phyloP scores from a whole-genome alignment of 2,888 invertebrate genomes.

The Lepidocyrtinus sp. region DNA sequence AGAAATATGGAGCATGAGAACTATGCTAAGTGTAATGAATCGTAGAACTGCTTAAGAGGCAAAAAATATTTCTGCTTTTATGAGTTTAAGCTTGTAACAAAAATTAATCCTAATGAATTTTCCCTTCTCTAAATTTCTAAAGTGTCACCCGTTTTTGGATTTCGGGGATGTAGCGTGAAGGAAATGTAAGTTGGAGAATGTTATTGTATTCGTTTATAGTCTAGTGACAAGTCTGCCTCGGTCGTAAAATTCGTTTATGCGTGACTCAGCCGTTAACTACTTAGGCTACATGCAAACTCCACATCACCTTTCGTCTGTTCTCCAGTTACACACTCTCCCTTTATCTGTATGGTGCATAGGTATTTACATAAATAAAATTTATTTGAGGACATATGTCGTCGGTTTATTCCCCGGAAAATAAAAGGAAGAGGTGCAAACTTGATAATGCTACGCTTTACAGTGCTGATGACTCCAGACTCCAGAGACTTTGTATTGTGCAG shows the following conservation, averaged over 20 bases:
- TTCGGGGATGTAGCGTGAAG: not conserved
- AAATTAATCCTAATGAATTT: constrained; percentile 56
- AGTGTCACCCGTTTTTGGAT: constrained; percentile 8
- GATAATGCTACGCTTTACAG: too few species aligned
- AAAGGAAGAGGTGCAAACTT: constrained; percentile 29
- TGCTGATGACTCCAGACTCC: constrained; percentile 23
- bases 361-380: constrained; percentile 18
- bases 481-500: not conserved
- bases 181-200: not conserved
- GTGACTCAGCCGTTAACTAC: constrained; percentile 35
- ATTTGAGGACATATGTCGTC: constrained; percentile 15
- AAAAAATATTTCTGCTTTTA: not conserved
- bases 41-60: constrained; percentile 5
- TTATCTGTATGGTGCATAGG: not conserved
- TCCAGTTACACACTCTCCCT: constrained; percentile 1
- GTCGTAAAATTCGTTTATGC: constrained; percentile 56
- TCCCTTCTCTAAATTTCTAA: not conserved
- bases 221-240: constrained; percentile 50
- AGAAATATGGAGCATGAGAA: not conserved
- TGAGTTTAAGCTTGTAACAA: constrained; percentile 8
- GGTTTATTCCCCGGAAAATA: not conserved
- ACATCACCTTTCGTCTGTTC: constrained; percentile 2
- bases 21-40: not conserved
- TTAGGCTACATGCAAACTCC: not conserved
- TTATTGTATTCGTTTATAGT: constrained; percentile 36